Evolutionary conservation across 2,113 vertebrate species (phyloP).

Genomic region (Cromileptes altivelis): DNA sequence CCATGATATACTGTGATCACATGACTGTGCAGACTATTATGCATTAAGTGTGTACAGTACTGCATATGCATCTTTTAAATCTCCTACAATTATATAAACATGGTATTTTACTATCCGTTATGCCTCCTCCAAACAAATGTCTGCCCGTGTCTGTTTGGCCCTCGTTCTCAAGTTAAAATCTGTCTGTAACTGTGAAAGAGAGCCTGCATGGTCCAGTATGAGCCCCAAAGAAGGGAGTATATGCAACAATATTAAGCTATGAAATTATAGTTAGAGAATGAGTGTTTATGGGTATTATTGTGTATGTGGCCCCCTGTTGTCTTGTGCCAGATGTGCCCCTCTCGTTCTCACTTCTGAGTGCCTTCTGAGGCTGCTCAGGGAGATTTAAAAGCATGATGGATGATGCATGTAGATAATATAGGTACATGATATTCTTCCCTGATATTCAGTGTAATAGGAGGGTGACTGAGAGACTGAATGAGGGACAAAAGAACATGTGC

Average conservation of each 20-base stretch:
- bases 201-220: background rate
- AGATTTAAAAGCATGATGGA: slow-evolving; percentile 26
- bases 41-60: background rate
- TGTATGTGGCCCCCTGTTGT: slow-evolving; percentile 6
- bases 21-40: background rate
- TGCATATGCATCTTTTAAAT: background rate
- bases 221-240: background rate
- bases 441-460: background rate
- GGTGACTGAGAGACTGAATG: background rate
- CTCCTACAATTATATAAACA: background rate
- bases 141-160: background rate
- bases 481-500: slow-evolving; percentile 2
- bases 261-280: background rate
- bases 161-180: background rate
- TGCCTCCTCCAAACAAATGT: background rate
- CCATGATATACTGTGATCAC: background rate
- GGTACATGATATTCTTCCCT: background rate
- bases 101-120: background rate
- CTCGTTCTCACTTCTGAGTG: background rate
- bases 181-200: background rate
- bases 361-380: background rate
- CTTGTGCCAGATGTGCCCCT: slow-evolving; percentile 23
- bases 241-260: slow-evolving; percentile 21
- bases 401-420: slow-evolving; percentile 8
- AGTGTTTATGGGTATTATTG: slow-evolving; percentile 6